A percentile compares a stretch with the other conserved stretches of the same genome.
Evolutionary conservation across 2,113 vertebrate species (phyloP).

Genomic region (Lichenostomus cassidix): DNA sequence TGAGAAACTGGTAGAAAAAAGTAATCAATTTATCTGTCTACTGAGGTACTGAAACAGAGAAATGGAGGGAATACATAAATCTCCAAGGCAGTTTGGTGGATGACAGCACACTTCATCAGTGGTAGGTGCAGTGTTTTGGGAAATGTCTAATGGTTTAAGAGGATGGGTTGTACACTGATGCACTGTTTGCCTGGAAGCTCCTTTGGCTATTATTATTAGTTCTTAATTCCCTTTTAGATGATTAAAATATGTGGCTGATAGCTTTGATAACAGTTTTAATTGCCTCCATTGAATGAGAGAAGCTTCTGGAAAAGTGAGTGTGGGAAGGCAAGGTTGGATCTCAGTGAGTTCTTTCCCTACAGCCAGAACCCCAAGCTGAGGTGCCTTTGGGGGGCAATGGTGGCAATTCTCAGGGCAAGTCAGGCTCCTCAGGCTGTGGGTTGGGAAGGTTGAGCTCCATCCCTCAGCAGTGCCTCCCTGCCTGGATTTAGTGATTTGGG

Average conservation of each 20-base stretch:
- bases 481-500: neutral
- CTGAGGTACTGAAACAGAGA: neutral
- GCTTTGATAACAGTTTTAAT: neutral
- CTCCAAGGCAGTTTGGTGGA: neutral
- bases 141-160: neutral
- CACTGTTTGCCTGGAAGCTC: neutral
- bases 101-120: neutral
- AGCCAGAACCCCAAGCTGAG: neutral
- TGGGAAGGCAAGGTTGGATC: neutral
- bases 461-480: neutral
- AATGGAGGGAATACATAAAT: neutral
- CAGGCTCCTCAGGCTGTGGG: fast-evolving
- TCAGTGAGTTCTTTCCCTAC: fast-evolving
- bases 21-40: neutral
- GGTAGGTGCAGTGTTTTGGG: neutral
- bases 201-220: neutral
- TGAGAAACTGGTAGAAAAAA: neutral
- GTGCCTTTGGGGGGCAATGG: fast-evolving
- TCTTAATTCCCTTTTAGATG: neutral
- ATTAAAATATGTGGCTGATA: neutral
- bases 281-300: neutral
- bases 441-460: neutral
- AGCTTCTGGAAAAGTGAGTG: neutral
- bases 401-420: fast-evolving
- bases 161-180: neutral